Base-by-base conservation (phyloP, 2,888 invertebrate species). In the Parapristionchus giblindavisi region DNA sequence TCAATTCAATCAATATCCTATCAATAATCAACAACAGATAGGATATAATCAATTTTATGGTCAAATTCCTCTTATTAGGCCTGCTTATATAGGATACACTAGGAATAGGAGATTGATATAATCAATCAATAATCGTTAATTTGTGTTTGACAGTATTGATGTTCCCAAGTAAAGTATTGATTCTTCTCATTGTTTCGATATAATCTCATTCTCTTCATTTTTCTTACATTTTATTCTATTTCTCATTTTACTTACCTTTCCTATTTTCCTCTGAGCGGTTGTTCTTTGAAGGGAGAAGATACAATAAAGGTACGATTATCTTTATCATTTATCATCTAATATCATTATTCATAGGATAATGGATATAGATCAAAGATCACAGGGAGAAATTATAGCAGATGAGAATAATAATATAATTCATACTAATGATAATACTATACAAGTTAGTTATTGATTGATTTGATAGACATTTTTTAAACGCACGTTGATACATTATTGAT, bases 311-410 rank as follows among this genome's bases (percentile, higher is more conserved):
- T 36, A 38, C 38, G 14, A 21, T 36, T 61, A 24, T 61, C 61
- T 61, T n/a, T n/a, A 8, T 38, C 38, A 11, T n/a, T 6, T 38
- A 4, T 27, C 17, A 8, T 8, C 17, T 14, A 17, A 8, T 17
- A 43, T 17, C 43, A 43, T 43, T 14, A 17, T 17, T 43, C 17
- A 43, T 43, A 43, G 43, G 17, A 14, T 17, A 43, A 43, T 14
- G 43, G 8, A 14, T 43, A 43, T 14, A 43, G 43, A 43, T 17
- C 43, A 43, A 43, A 43, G 43, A 43, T 61, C 61, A 36, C 61
- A 61, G 21, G 61, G 21, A 61, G 61, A 61, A n/a, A 61, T 61
- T 38, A 38, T 61, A 21, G 61, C 38, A 36, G 61, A 61, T 21
- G 61, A 61, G 21, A 24, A 38, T 11, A 36, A 24, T 36, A 24